These are phyloP conservation scores for Heterotilapia buettikoferi DNA, from an alignment of 2,113 vertebrate genomes.

Conservation along the genomic window DNA sequence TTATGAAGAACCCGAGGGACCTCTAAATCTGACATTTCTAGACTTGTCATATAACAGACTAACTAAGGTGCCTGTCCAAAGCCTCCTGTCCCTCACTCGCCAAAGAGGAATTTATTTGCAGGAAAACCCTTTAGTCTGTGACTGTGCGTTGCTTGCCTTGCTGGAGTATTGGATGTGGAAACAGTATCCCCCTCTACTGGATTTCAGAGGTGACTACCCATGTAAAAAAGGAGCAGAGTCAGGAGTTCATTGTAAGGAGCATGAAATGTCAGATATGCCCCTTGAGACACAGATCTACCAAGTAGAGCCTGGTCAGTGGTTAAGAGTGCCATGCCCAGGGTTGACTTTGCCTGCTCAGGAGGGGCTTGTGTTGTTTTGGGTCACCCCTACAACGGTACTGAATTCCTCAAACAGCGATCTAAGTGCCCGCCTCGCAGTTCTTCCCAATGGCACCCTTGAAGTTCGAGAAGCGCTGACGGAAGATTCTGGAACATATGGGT, in stretches of 20 bases:
- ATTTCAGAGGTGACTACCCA: conserved; percentile 74
- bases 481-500: conserved; percentile 77
- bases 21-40: conserved; percentile 72
- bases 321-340: conserved; percentile 78
- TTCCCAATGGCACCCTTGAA: conserved; percentile 77
- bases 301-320: conserved; percentile 69
- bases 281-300: conserved; percentile 62
- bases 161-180: conserved; percentile 79
- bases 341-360: conserved; percentile 33
- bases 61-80: conserved; percentile 69
- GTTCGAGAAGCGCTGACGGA: conserved; percentile 68
- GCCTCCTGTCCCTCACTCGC: conserved; percentile 68
- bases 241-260: conserved; percentile 61
- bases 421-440: conserved; percentile 56
- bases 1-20: conserved; percentile 65
- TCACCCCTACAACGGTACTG: conserved; percentile 67
- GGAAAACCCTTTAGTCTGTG: conserved; percentile 79
- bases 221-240: conserved; percentile 46
- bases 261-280: conserved; percentile 48
- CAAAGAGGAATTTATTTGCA: conserved; percentile 79
- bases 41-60: conserved; percentile 80
- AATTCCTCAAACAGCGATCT: conserved; percentile 61
- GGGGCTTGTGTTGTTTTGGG: conserved; percentile 69
- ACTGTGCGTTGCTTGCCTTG: conserved; percentile 75
- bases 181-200: conserved; percentile 74